Percentiles rank a stretch among this genome's conserved stretches.
These are phyloP conservation scores for Phenganax marumi DNA, from an alignment of 92 coral and sea anemone species.

Conservation along the genomic window DNA sequence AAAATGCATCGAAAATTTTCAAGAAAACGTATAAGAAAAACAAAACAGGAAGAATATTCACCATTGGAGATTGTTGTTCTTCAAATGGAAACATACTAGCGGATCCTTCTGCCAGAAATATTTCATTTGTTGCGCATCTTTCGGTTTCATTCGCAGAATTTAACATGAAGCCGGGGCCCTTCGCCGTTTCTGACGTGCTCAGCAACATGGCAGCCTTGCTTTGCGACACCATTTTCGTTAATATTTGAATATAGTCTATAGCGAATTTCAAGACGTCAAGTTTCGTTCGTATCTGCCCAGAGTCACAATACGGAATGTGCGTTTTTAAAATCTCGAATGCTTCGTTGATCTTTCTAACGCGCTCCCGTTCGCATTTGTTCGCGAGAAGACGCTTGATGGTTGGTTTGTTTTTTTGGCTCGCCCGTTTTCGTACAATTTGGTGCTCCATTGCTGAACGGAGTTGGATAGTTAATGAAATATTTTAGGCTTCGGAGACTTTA, in stretches of 20 bases:
- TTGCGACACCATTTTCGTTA: slow-evolving; percentile 46
- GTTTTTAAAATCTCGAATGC: slow-evolving; percentile 59
- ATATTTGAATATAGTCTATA: slow-evolving; percentile 55
- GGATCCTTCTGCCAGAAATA: neutral
- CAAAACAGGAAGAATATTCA: neutral
- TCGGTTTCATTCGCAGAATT: neutral
- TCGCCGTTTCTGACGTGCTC: slow-evolving; percentile 4
- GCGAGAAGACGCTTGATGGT: slow-evolving; percentile 53
- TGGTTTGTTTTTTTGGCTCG: slow-evolving; percentile 28
- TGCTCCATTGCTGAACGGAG: slow-evolving; percentile 8
- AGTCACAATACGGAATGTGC: slow-evolving; percentile 54
- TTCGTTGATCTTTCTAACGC: slow-evolving; percentile 66
- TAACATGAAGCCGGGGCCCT: neutral
- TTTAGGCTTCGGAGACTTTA: slow-evolving; percentile 3
- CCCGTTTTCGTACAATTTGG: neutral
- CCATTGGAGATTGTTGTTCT: neutral
- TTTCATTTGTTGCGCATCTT: neutral
- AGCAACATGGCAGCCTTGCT: slow-evolving; percentile 28
- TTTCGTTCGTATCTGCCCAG: slow-evolving; percentile 55
- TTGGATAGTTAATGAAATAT: neutral
- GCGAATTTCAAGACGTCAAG: slow-evolving; percentile 58
- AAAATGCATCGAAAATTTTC: neutral
- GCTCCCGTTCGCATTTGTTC: slow-evolving; percentile 61
- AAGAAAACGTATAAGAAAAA: neutral
- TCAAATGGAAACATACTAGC: neutral